phyloP scores from a whole-genome alignment of 1,140 invertebrate genomes.

The Drosophila santomea region DNA sequence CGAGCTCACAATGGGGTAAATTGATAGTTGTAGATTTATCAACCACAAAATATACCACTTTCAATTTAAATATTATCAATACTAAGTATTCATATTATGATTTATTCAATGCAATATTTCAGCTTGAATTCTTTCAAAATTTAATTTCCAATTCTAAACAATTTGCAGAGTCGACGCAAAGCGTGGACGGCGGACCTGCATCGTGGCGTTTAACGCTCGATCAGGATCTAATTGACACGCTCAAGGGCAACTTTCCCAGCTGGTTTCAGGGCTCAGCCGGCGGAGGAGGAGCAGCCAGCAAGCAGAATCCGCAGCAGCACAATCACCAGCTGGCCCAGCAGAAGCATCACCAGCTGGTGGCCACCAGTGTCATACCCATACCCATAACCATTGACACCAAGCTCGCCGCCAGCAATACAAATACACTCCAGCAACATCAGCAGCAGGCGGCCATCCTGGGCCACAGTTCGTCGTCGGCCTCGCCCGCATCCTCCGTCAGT shows the following conservation, averaged over 20 bases:
- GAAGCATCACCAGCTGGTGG: conserved; percentile 51
- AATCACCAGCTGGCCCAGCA: conserved; percentile 59
- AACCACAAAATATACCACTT: no score
- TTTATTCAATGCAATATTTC: no score
- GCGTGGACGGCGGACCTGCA: conserved; percentile 90
- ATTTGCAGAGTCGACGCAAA: conserved; percentile 91
- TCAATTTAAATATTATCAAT: no score
- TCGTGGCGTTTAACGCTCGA: conserved; percentile 96
- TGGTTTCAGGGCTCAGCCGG: conserved; percentile 89
- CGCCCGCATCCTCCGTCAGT: conserved; percentile 77
- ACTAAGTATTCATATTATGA: no score
- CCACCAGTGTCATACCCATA: conserved; percentile 72
- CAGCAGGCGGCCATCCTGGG: conserved; percentile 56
- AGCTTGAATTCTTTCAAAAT: no score
- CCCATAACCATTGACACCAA: conserved; percentile 78
- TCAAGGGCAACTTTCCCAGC: conserved; percentile 95
- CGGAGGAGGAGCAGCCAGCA: conserved; percentile 61
- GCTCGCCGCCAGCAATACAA: conserved; percentile 51
- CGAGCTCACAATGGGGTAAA: background rate
- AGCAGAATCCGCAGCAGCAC: conserved; percentile 57
- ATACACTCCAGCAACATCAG: conserved; percentile 72
- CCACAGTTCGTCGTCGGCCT: conserved; percentile 70
- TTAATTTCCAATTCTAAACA: background rate
- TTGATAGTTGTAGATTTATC: background rate
- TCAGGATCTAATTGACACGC: conserved; percentile 94